phyloP scores from a whole-genome alignment of 1,140 invertebrate species.

The Trichonephila inaurata region DNA sequence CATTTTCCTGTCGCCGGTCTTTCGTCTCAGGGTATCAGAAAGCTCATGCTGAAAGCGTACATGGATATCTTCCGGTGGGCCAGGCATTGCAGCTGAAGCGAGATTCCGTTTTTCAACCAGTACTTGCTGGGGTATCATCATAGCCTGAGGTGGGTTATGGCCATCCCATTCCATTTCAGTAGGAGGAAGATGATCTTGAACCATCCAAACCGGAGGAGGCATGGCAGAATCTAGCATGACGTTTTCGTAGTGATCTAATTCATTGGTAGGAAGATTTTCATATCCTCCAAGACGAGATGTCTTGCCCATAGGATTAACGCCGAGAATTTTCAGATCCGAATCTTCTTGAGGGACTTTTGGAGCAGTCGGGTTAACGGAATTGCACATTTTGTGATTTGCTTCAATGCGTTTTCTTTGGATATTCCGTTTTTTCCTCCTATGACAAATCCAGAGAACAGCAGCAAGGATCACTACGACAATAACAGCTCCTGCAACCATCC shows the following conservation, averaged over 20 bases:
- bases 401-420: constrained; percentile 67
- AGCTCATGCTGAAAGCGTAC: constrained; percentile 74
- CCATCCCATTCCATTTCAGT: constrained; percentile 64
- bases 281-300: constrained; percentile 79
- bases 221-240: constrained; percentile 55
- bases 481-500: constrained; percentile 84
- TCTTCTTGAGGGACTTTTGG: constrained; percentile 67
- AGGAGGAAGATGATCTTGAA: constrained; percentile 63
- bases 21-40: constrained; percentile 64
- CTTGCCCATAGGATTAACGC: constrained; percentile 84
- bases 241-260: constrained; percentile 78
- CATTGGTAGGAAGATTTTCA: constrained; percentile 79
- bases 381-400: constrained; percentile 74
- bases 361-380: constrained; percentile 64
- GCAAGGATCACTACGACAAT: constrained; percentile 89
- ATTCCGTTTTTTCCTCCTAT: constrained; percentile 56
- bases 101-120: constrained; percentile 51
- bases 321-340: constrained; percentile 71
- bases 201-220: constrained; percentile 67
- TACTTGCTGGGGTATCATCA: constrained; percentile 52
- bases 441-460: constrained; percentile 83
- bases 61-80: constrained; percentile 61
- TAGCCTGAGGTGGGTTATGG: constrained; percentile 57
- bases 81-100: constrained; percentile 35
- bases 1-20: constrained; percentile 48